phyloP scores from a whole-genome alignment of 1,140 invertebrate species.

The Neodiprion virginianus region DNA sequence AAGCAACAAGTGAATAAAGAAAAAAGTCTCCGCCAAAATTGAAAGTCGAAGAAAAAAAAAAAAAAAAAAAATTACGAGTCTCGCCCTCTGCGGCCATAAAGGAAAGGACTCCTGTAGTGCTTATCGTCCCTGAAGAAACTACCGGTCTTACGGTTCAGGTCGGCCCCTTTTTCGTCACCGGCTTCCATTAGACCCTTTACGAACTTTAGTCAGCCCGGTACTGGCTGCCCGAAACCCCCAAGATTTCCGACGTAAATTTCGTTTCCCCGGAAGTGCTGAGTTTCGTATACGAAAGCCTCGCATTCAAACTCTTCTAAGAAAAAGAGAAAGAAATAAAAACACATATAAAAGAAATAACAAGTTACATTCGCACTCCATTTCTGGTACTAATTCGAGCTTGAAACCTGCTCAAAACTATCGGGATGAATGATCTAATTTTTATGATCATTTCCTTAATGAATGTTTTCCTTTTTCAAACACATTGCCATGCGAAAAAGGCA shows the following conservation, averaged over 20 bases:
- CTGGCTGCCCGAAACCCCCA: background rate
- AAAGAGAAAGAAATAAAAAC: too few relatives aligned
- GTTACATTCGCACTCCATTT: too few relatives aligned
- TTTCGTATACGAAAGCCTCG: background rate
- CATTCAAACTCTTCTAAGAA: too few relatives aligned
- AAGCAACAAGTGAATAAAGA: background rate
- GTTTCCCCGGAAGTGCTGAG: background rate
- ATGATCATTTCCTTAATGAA: too few relatives aligned
- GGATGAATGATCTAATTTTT: too few relatives aligned
- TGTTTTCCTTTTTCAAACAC: too few relatives aligned
- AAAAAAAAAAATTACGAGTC: background rate
- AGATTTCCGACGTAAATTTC: background rate
- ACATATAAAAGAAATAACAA: too few relatives aligned
- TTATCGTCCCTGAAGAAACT: background rate
- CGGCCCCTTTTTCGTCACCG: constrained; percentile 2
- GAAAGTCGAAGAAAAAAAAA: background rate
- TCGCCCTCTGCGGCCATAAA: background rate
- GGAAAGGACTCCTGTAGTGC: background rate
- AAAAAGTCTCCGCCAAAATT: background rate
- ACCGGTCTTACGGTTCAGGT: background rate
- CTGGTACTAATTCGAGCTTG: too few relatives aligned
- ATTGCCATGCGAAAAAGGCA: too few relatives aligned
- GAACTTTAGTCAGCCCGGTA: background rate
- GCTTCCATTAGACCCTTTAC: background rate
- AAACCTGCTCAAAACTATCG: too few relatives aligned